Base-by-base conservation (phyloP, 64 coral and sea anemone genomes). In the Platygyra sinensis region DNA sequence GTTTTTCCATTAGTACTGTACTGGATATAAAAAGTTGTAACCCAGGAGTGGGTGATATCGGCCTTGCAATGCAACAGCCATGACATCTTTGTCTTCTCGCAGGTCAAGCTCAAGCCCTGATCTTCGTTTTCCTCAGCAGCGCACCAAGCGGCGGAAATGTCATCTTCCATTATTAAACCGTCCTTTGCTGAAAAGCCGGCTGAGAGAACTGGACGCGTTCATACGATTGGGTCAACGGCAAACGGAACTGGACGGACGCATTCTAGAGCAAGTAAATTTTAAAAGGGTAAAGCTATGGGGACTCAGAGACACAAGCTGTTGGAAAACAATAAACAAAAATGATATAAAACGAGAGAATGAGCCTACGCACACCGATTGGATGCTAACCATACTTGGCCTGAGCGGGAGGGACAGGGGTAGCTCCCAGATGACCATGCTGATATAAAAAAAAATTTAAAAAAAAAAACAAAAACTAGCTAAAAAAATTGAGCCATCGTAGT, bases 91-190 rank as follows among this genome's bases (percentile, higher is more conserved):
- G 32, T 72, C 67, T 60, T 92, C 50, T 51, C 67, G 82, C 0
- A 92, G 30, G 30, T 92, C 90, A 13, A 92, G 33, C 42, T 92
- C 74, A 22, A 92, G 62, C 90, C 90, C 50, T 92, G 82, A 11
- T 28, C 64, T 28, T 69, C 39, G 84, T 86, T 25, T 36, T 79
- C 42, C 28, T 16, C 32, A n/a, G 46, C 60, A 4, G 90, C 82
- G 38, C 90, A 92, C 90, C 90, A 92, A 3, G 90, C 74, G 1
- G 90, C 74, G 4, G 59, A 13, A 18, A 72, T 16, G 8, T 50
- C 63, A 39, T 85, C 16, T 31, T 85, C 81, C 12, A 8, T 69
- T 85, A 85, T 85, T 31, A 85, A 5, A 15, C 81, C 81, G 6
- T 69, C 20, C 15, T 85, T 64, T 8, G 81, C 33, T 50, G 63